phyloP scores from a whole-genome alignment of 53 echinoderm and acorn worm species.

The Apostichopus leukothele region DNA sequence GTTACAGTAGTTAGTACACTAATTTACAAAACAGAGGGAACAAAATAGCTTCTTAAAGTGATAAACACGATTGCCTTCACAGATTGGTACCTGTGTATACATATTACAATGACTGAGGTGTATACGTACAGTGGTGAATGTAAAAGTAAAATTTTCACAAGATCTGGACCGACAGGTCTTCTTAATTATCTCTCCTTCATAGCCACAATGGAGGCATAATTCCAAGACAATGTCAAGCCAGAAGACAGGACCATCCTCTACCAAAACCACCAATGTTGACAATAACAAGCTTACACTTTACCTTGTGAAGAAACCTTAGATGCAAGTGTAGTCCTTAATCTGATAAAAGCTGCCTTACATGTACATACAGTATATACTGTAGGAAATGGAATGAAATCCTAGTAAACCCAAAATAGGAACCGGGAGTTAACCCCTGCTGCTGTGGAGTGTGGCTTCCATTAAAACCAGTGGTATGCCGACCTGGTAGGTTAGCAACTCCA shows the following conservation, averaged over 20 bases:
- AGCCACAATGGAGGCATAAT: neutral
- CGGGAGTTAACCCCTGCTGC: neutral
- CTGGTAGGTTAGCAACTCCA: neutral
- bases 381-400: neutral
- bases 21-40: no score
- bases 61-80: no score
- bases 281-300: neutral
- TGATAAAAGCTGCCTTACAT: neutral
- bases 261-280: neutral
- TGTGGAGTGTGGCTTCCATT: conserved; percentile 33
- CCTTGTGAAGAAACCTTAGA: neutral
- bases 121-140: no score
- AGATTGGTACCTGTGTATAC: no score
- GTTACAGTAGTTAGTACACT: no score
- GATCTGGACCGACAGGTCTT: no score
- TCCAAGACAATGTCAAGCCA: neutral
- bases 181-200: no score
- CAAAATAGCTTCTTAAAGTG: no score
- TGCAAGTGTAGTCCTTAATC: neutral
- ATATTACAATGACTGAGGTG: no score
- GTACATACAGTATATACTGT: no score
- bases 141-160: no score
- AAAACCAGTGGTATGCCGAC: neutral
- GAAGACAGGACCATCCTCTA: neutral
- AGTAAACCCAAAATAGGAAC: neutral